Evolutionary conservation across 2,797 vertebrate genomes (phyloP).

Genomic region (Tauraco hartlaubi): DNA sequence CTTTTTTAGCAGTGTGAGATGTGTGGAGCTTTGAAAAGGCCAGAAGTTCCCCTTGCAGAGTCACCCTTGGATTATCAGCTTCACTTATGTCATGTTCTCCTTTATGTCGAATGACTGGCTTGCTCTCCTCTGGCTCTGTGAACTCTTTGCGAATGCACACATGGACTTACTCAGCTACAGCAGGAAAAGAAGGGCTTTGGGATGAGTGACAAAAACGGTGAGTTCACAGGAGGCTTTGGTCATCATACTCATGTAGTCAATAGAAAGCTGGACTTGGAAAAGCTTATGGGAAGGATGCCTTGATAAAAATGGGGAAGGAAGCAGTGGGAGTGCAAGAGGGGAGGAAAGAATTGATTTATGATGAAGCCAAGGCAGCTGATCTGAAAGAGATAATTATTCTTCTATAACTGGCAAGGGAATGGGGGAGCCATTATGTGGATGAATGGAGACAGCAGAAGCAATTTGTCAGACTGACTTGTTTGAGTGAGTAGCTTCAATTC

Average conservation of each 20-base stretch:
- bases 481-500: slow-evolving; percentile 74
- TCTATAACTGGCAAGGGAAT: slow-evolving; percentile 66
- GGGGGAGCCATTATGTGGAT: slow-evolving; percentile 61
- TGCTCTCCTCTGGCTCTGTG: not conserved
- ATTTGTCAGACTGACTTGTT: slow-evolving; percentile 70
- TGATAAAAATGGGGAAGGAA: slow-evolving; percentile 39
- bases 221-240: not conserved
- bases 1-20: not conserved
- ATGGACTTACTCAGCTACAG: not conserved
- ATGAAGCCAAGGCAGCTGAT: slow-evolving; percentile 51
- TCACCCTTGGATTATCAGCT: not conserved
- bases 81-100: not conserved
- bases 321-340: not conserved
- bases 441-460: slow-evolving; percentile 61
- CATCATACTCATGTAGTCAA: not conserved
- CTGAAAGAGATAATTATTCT: slow-evolving; percentile 74
- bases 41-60: not conserved
- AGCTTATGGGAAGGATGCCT: not conserved
- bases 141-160: not conserved
- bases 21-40: not conserved
- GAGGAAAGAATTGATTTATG: slow-evolving; percentile 60
- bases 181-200: not conserved
- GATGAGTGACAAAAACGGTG: not conserved
- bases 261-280: slow-evolving; percentile 7
- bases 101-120: not conserved